Evolutionary conservation across 2,888 invertebrate genomes (phyloP).

Genomic region (Athripsodes cinereus): DNA sequence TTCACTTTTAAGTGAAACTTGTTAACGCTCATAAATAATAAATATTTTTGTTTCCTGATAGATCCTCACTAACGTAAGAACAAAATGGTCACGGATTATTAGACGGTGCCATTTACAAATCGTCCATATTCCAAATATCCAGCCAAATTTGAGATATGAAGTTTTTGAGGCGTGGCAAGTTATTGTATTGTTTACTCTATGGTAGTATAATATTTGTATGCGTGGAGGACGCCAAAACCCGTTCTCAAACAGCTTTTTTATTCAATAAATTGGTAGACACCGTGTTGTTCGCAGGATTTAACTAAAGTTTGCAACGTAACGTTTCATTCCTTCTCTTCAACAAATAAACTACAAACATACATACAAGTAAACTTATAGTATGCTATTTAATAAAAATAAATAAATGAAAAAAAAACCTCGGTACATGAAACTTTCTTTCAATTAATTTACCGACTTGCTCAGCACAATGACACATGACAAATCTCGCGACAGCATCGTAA

Average conservation of each 20-base stretch:
- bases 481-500: not conserved
- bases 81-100: too few species aligned
- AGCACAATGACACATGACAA: not conserved
- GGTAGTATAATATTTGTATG: not conserved
- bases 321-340: not conserved
- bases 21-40: too few species aligned
- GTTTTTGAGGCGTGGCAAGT: too few species aligned
- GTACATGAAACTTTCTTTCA: not conserved
- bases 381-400: not conserved
- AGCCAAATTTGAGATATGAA: too few species aligned
- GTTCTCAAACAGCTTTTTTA: not conserved
- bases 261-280: not conserved
- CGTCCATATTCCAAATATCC: too few species aligned
- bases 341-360: not conserved
- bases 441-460: not conserved
- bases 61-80: too few species aligned
- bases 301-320: not conserved
- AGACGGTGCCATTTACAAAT: too few species aligned
- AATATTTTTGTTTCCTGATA: too few species aligned
- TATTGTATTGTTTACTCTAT: not conserved
- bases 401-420: not conserved
- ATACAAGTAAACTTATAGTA: not conserved
- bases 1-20: too few species aligned
- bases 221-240: constrained; percentile 1
- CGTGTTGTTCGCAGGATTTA: not conserved